phyloP scores from a whole-genome alignment of 2,888 invertebrate species.

The Adelphocoris suturalis region DNA sequence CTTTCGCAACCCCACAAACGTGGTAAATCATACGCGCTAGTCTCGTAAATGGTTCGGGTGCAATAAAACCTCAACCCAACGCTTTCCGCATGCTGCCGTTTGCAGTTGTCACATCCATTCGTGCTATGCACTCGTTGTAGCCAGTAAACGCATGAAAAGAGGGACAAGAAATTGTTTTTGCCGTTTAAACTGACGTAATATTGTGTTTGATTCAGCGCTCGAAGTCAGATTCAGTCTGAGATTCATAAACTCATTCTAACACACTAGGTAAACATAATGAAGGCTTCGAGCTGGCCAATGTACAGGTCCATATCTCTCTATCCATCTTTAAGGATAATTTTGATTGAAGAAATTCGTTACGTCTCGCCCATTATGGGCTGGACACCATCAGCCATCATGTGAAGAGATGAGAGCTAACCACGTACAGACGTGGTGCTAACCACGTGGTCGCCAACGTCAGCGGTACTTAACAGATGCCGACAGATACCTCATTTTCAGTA shows the following conservation, averaged over 20 bases:
- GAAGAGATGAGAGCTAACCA: too few relatives aligned
- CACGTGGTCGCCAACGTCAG: too few relatives aligned
- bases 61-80: constrained; percentile 16
- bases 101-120: constrained; percentile 16
- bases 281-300: too few relatives aligned
- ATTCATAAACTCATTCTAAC: background rate
- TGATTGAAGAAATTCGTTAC: too few relatives aligned
- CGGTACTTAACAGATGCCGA: too few relatives aligned
- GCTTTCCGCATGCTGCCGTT: background rate
- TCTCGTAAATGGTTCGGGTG: constrained; percentile 24
- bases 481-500: too few relatives aligned
- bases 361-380: too few relatives aligned
- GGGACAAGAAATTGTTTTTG: background rate
- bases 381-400: too few relatives aligned
- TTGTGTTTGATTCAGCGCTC: background rate
- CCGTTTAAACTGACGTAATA: background rate
- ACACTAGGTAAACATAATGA: background rate
- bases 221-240: background rate
- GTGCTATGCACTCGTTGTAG: background rate
- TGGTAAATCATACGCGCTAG: background rate
- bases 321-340: too few relatives aligned
- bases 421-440: too few relatives aligned
- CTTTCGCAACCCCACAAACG: background rate
- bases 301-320: too few relatives aligned
- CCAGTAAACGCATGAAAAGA: constrained; percentile 5